Conservation (phyloP, 2,888 invertebrate species). For the Pegoplata infirma region DNA sequence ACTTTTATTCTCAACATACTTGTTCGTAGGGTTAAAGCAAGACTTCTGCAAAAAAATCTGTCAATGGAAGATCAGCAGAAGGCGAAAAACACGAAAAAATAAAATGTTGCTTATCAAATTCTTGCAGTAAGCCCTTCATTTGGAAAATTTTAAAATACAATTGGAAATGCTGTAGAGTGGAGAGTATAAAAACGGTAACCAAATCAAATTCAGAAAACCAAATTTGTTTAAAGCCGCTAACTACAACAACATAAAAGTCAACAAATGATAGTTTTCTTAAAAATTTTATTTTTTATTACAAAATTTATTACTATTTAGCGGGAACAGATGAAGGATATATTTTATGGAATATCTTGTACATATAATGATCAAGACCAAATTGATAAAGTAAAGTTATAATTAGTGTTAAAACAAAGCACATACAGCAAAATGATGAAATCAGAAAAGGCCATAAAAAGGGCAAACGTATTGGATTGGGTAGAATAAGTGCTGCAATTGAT, state of each 20-base stretch:
- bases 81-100: too few species aligned
- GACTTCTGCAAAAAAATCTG: too few species aligned
- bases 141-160: too few species aligned
- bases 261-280: not conserved
- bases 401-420: constrained; percentile 17
- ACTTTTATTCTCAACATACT: too few species aligned
- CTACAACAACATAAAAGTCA: not conserved
- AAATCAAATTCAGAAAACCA: too few species aligned
- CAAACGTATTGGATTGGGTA: constrained; percentile 31
- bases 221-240: too few species aligned
- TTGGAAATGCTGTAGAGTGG: too few species aligned
- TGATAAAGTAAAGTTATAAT: not conserved
- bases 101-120: too few species aligned
- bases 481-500: constrained; percentile 24
- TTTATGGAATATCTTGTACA: not conserved
- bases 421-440: constrained; percentile 44
- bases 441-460: constrained; percentile 54
- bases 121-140: too few species aligned
- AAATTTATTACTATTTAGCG: not conserved
- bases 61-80: too few species aligned
- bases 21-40: too few species aligned
- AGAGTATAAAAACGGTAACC: too few species aligned
- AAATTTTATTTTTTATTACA: not conserved
- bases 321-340: not conserved
- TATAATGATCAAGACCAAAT: not conserved